phyloP scores from a whole-genome alignment of 1,140 invertebrate species.

The silkworm (Bombyx mori) region DNA sequence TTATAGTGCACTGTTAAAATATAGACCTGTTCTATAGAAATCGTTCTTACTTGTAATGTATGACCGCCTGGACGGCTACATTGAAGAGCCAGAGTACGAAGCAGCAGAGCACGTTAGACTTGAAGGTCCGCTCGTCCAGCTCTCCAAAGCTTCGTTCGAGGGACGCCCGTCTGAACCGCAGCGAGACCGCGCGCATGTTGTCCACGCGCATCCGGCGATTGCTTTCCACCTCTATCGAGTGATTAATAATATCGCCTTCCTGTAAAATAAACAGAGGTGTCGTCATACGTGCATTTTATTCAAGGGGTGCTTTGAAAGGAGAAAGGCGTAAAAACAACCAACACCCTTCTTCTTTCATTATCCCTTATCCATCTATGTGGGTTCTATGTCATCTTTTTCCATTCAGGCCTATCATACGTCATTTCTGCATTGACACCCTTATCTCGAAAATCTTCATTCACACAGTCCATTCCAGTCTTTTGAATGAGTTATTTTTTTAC shows the following conservation, averaged over 20 bases:
- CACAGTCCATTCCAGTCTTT: too few species aligned
- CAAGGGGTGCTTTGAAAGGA: neutral
- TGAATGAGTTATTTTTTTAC: too few species aligned
- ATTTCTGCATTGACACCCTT: too few species aligned
- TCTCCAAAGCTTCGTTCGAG: constrained; percentile 79
- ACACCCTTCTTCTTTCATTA: too few species aligned
- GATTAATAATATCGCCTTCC: constrained; percentile 89
- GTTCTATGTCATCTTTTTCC: too few species aligned
- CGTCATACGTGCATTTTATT: neutral
- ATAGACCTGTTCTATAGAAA: too few species aligned
- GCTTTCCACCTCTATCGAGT: constrained; percentile 92
- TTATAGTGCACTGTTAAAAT: too few species aligned
- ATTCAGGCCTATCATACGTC: too few species aligned
- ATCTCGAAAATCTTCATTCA: too few species aligned
- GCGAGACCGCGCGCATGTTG: constrained; percentile 88
- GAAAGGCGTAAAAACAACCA: too few species aligned
- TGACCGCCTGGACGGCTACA: constrained; percentile 82
- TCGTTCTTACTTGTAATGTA: constrained; percentile 80
- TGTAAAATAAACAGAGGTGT: constrained; percentile 45
- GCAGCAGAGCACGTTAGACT: constrained; percentile 94
- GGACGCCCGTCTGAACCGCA: constrained; percentile 83
- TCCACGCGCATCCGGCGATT: constrained; percentile 92
- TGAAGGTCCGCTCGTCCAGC: constrained; percentile 94
- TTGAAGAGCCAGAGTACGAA: constrained; percentile 93
- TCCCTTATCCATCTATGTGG: too few species aligned